phyloP scores from a whole-genome alignment of 2,888 invertebrate genomes.

The Melolontha melolontha region DNA sequence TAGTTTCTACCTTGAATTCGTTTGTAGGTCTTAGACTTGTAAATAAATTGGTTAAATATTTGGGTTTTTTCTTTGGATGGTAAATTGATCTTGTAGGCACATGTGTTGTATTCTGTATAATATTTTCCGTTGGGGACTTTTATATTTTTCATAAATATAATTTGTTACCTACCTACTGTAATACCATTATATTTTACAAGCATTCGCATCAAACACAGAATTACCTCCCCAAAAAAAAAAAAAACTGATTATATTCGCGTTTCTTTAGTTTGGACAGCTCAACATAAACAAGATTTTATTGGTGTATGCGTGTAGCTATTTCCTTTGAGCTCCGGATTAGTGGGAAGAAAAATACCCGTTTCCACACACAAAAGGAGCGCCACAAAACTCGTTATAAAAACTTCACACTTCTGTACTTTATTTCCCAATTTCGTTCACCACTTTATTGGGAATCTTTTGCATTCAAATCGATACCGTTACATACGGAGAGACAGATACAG shows the following conservation, averaged over 20 bases:
- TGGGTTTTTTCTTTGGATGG: no score
- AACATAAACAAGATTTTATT: slow-evolving; percentile 6
- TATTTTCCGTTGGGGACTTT: no score
- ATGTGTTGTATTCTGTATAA: no score
- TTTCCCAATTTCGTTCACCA: not conserved
- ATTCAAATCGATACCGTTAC: no score
- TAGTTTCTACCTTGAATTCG: no score
- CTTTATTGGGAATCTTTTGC: slow-evolving; percentile 1
- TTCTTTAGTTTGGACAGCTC: slow-evolving; percentile 1
- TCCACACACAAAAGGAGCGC: not conserved
- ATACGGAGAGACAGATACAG: no score
- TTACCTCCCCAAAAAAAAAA: not conserved
- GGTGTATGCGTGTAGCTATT: slow-evolving; percentile 1
- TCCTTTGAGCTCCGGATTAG: not conserved
- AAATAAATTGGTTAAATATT: no score
- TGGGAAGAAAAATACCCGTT: not conserved
- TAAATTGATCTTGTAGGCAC: no score
- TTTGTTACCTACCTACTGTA: no score
- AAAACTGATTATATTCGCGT: slow-evolving; percentile 6
- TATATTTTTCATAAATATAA: no score
- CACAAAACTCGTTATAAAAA: slow-evolving; percentile 7
- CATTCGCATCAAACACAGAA: not conserved
- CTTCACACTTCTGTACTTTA: slow-evolving; percentile 12
- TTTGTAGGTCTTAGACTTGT: no score
- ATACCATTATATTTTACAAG: no score